Conservation (phyloP, 1,140 invertebrate genomes). For the Drepana arcuata region DNA sequence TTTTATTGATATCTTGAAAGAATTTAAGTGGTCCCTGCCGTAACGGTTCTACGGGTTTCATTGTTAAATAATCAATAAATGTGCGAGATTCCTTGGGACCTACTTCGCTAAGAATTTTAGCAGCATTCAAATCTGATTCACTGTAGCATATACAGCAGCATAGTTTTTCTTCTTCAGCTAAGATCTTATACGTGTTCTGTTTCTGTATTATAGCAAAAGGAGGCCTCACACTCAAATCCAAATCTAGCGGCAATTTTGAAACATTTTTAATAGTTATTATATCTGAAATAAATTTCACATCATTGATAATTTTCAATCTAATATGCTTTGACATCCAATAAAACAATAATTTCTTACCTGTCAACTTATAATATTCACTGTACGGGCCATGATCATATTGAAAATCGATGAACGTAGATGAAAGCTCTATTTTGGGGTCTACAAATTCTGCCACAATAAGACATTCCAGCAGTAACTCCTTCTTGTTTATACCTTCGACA, state of each 20-base stretch:
- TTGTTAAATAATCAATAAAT: constrained; percentile 51
- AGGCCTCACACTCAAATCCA: constrained; percentile 47
- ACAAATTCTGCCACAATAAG: constrained; percentile 51
- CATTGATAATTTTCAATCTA: too few species aligned
- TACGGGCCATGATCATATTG: constrained; percentile 58
- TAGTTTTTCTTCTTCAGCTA: constrained; percentile 31
- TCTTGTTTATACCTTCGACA: constrained; percentile 61
- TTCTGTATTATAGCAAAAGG: constrained; percentile 56
- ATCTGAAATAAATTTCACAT: too few species aligned
- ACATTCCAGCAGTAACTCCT: constrained; percentile 53
- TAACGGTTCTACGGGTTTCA: constrained; percentile 37
- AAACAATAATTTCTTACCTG: too few species aligned
- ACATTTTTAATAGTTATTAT: constrained; percentile 58
- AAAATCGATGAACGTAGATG: constrained; percentile 37
- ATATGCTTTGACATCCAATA: too few species aligned
- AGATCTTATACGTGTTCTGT: constrained; percentile 39
- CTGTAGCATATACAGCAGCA: constrained; percentile 52
- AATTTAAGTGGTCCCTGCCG: constrained; percentile 39
- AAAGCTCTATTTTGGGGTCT: constrained; percentile 59
- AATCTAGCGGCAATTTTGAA: constrained; percentile 47
- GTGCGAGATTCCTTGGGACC: constrained; percentile 25
- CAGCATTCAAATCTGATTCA: constrained; percentile 42
- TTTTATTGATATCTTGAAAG: constrained; percentile 59
- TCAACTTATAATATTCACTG: constrained; percentile 58
- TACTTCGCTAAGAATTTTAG: constrained; percentile 28